Percentiles rank a stretch among this genome's conserved stretches.
Evolutionary conservation across 2,888 invertebrate genomes (phyloP).

Genomic region (Clunio marinus): DNA sequence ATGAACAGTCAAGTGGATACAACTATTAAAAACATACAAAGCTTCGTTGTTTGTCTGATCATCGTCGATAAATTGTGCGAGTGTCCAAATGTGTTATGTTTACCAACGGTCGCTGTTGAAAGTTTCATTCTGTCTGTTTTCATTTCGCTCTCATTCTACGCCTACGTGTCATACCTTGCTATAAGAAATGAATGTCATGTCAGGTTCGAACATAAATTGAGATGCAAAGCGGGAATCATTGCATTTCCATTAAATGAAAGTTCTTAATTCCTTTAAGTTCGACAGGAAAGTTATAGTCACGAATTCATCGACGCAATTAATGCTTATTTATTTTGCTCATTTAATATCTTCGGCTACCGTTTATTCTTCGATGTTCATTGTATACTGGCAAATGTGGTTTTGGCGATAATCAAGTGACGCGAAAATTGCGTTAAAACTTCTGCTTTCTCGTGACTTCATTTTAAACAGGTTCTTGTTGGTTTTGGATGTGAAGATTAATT

Average conservation of each 20-base stretch:
- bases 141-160: background rate
- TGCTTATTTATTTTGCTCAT: conserved; percentile 26
- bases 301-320: conserved; percentile 34
- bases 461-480: conserved; percentile 8
- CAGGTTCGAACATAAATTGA: conserved; percentile 2
- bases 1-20: conserved; percentile 8
- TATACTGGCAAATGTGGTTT: background rate
- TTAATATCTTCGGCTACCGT: conserved; percentile 23
- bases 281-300: conserved; percentile 24
- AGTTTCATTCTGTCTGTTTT: conserved; percentile 12
- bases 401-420: conserved; percentile 14
- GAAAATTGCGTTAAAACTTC: conserved; percentile 10
- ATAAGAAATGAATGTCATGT: background rate
- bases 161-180: conserved; percentile 27
- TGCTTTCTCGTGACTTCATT: conserved; percentile 19
- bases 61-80: conserved; percentile 1
- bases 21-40: background rate
- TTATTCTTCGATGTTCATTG: background rate
- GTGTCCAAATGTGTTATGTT: conserved; percentile 14
- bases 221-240: background rate
- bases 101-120: background rate
- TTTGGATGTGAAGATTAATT: conserved; percentile 5
- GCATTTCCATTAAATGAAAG: background rate
- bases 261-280: conserved; percentile 16
- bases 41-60: conserved; percentile 1